Base-by-base conservation (phyloP, 2,888 invertebrate genomes). In the Sisyra terminalis region DNA sequence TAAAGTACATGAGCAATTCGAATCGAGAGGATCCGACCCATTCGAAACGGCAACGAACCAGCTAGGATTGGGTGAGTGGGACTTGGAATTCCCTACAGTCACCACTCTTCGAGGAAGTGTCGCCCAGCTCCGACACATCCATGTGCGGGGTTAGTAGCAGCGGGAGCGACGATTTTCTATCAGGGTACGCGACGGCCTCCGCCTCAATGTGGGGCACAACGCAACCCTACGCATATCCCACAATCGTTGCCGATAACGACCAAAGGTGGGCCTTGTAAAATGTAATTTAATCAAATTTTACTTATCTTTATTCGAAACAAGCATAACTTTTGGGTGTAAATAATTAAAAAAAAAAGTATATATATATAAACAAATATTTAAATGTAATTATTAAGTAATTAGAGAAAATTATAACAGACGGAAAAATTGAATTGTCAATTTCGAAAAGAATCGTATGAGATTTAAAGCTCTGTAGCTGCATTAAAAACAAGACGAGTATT, bases 1-100 rank as follows among this genome's bases (percentile, higher is more conserved):
- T 88, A 64, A 83, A 83, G 58, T 88, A 86, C 67, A 86, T 87
- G 80, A 71, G 85, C 63, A 69, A 71, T 44, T 68, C 69, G 8
- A 58, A 60, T 47, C n/a, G n/a, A 24, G 60, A 57, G 45, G 56
- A 56, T 45, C 57, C 59, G 51, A 57, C 65, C 31, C 55, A 57
- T 38, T 53, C 57, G 38, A 72, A 72, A 55, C 63, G 71, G 43
- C 69, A 69, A 51, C 62, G 70, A 51, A 69, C 66, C 54, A 73
- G 73, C 72, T 73, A 73, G 72, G 71, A 72, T 54, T 71, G 70
- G 70, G 53, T 55, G 44, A 39, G 43, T 17, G 37, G 43, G 43
- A 29, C 43, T 31, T 37, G 38, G 37, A 29, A 32, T 30, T 37
- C 43, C 38, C 37, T 42, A 35, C 42, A 42, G 42, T 29, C 42